Evolutionary conservation across 2,888 invertebrate species (phyloP).

Genomic region (Drosophila limbata): DNA sequence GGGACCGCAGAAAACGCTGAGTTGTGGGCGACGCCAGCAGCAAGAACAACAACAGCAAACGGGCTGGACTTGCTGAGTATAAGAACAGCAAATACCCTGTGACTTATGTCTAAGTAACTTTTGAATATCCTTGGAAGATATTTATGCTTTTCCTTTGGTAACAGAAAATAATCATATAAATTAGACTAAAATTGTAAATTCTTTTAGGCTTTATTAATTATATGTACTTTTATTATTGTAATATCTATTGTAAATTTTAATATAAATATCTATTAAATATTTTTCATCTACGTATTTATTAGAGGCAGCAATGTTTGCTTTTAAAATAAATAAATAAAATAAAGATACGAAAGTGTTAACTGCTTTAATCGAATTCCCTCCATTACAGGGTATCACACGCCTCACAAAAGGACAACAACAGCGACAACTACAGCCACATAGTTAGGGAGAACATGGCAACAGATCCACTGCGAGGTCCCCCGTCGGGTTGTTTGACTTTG

Average conservation of each 20-base stretch:
- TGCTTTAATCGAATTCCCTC: background rate
- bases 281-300: no score
- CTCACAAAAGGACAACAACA: constrained; percentile 20
- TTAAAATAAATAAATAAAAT: no score
- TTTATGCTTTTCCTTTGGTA: no score
- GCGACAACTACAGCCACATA: constrained; percentile 13
- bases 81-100: background rate
- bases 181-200: no score
- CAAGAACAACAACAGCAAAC: constrained; percentile 23
- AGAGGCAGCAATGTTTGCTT: no score
- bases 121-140: no score
- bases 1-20: constrained; percentile 63
- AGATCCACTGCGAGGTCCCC: constrained; percentile 25
- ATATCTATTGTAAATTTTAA: no score
- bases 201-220: no score
- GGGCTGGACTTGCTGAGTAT: background rate
- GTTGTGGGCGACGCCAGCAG: constrained; percentile 51
- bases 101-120: no score
- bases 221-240: no score
- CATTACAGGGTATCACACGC: constrained; percentile 16
- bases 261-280: no score
- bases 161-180: no score
- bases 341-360: background rate
- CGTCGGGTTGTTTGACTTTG: constrained; percentile 26
- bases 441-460: constrained; percentile 13